Percentiles rank a stretch among this genome's conserved stretches.
These are phyloP conservation scores for Argyresthia albistria DNA, from an alignment of 2,888 invertebrate genomes.

Conservation along the genomic window DNA sequence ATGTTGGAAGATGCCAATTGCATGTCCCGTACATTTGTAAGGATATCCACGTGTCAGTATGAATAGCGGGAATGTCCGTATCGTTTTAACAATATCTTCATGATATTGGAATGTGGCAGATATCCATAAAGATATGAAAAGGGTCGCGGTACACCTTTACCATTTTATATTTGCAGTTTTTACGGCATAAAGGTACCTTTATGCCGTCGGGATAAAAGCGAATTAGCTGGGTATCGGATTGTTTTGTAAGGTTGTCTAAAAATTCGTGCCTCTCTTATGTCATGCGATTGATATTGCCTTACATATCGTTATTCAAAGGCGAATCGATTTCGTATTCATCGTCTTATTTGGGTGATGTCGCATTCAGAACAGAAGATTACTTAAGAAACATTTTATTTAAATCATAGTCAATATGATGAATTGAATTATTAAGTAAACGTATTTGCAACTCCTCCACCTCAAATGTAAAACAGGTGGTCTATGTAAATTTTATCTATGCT, in stretches of 20 bases:
- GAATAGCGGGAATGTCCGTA: constrained; percentile 15
- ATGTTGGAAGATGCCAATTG: too few relatives aligned
- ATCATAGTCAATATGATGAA: too few relatives aligned
- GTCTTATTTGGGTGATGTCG: background rate
- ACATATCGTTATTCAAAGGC: constrained; percentile 49
- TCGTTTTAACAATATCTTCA: constrained; percentile 23
- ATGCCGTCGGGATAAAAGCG: background rate
- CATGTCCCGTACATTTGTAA: too few relatives aligned
- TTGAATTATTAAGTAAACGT: too few relatives aligned
- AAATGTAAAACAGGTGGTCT: too few relatives aligned
- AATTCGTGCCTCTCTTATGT: constrained; percentile 34
- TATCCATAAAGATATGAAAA: constrained; percentile 1
- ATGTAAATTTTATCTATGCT: too few relatives aligned
- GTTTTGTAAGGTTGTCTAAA: background rate
- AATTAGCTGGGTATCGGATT: background rate
- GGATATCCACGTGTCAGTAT: too few relatives aligned
- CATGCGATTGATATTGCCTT: constrained; percentile 48
- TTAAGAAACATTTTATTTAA: too few relatives aligned
- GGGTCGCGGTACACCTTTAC: background rate
- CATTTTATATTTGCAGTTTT: background rate
- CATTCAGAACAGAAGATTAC: too few relatives aligned
- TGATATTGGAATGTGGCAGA: constrained; percentile 27
- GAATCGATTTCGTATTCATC: constrained; percentile 22
- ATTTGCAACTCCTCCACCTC: too few relatives aligned
- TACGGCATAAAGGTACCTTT: background rate